These are phyloP conservation scores for Rhorus exstirpatorius DNA, from an alignment of 2,888 invertebrate species.

Conservation along the genomic window DNA sequence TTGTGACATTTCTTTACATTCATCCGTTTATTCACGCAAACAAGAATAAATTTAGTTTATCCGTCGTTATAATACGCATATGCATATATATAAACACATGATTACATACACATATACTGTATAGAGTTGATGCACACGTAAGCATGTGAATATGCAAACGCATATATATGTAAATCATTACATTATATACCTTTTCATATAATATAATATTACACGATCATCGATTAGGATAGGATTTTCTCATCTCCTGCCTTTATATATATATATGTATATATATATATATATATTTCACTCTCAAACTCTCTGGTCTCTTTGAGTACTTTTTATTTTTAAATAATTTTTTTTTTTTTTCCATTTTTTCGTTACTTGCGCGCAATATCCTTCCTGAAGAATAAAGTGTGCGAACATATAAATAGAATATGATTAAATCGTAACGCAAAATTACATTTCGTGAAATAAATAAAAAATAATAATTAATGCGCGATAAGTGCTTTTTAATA, in stretches of 20 bases:
- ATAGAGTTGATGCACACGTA: constrained; percentile 33
- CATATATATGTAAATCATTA: constrained; percentile 68
- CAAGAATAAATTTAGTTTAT: constrained; percentile 66
- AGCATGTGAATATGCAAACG: constrained; percentile 43
- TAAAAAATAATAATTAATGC: constrained; percentile 45
- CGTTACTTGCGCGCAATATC: constrained; percentile 38
- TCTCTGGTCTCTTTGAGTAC: constrained; percentile 39
- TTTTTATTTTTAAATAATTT: not conserved
- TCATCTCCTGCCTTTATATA: constrained; percentile 38
- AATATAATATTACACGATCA: constrained; percentile 77
- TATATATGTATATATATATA: constrained; percentile 44
- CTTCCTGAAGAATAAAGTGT: constrained; percentile 48
- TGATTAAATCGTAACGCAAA: constrained; percentile 50
- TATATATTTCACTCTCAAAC: constrained; percentile 58
- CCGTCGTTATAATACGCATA: constrained; percentile 54
- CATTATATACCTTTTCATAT: constrained; percentile 72
- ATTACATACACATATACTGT: constrained; percentile 6
- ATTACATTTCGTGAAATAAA: constrained; percentile 65
- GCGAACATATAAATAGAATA: constrained; percentile 44
- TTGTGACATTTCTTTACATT: too few relatives aligned
- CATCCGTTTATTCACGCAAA: constrained; percentile 69
- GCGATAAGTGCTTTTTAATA: constrained; percentile 53
- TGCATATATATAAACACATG: constrained; percentile 31
- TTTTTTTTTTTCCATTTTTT: constrained; percentile 8
- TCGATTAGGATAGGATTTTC: constrained; percentile 76